Evolutionary conservation across 2,797 vertebrate species (phyloP).

Genomic region (Amblyopsis hoosieri): DNA sequence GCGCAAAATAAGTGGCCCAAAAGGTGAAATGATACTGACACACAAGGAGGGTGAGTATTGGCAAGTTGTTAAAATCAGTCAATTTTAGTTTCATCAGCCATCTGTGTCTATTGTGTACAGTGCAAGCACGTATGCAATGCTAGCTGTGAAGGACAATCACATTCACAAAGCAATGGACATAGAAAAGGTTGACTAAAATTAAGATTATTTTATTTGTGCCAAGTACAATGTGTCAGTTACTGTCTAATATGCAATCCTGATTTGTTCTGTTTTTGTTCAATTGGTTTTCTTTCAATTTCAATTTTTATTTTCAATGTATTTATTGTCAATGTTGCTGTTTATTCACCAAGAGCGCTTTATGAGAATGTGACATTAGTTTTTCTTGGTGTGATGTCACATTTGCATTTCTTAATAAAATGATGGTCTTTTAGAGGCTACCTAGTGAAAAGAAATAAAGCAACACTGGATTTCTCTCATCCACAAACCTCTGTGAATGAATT

Average conservation of each 20-base stretch:
- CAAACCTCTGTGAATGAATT: conserved; percentile 66
- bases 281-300: conserved; percentile 35
- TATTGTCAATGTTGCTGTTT: conserved; percentile 84
- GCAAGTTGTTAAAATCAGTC: conserved; percentile 50
- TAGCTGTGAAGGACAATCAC: conserved; percentile 84
- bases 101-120: conserved; percentile 71
- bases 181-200: conserved; percentile 74
- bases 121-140: conserved; percentile 63
- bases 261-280: conserved; percentile 62
- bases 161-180: conserved; percentile 76
- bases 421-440: conserved; percentile 73
- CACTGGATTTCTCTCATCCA: conserved; percentile 79
- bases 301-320: conserved; percentile 78
- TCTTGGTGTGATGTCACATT: conserved; percentile 73
- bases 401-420: conserved; percentile 73
- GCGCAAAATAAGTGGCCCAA: conserved; percentile 50
- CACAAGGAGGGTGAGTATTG: conserved; percentile 54
- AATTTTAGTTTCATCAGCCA: conserved; percentile 54
- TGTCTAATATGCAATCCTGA: conserved; percentile 79
- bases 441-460: conserved; percentile 79
- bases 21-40: conserved; percentile 66
- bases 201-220: conserved; percentile 80
- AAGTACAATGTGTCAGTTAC: conserved; percentile 70
- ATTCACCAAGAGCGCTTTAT: conserved; percentile 77
- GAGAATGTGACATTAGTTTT: conserved; percentile 77